These are phyloP conservation scores for Cyclina sinensis DNA, from an alignment of 1,140 invertebrate species.

Conservation along the genomic window DNA sequence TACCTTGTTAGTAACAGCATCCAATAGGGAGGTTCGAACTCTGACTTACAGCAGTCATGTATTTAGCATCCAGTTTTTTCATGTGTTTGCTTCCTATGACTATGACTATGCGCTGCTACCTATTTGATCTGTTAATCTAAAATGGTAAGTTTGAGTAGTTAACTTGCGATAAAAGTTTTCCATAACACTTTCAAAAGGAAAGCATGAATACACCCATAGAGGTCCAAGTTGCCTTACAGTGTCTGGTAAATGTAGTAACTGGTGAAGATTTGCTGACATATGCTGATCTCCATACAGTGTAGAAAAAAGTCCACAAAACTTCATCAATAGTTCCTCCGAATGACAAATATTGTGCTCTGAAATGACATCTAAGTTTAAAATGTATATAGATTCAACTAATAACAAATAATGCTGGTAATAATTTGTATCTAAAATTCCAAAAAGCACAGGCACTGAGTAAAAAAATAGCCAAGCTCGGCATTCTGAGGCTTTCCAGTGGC, in stretches of 20 bases:
- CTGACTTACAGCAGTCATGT: no score
- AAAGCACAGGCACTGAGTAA: constrained; percentile 51
- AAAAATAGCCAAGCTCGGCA: constrained; percentile 51
- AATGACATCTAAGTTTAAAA: constrained; percentile 46
- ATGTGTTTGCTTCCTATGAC: no score
- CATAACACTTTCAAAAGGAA: constrained; percentile 61
- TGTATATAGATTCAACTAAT: constrained; percentile 52
- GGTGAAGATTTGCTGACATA: constrained; percentile 62
- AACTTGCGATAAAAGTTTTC: no score
- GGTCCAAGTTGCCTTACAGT: constrained; percentile 53
- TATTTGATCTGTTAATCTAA: no score
- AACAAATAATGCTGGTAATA: constrained; percentile 49
- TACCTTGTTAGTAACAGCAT: no score
- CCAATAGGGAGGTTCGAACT: no score
- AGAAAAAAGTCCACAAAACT: constrained; percentile 31
- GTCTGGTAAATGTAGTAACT: constrained; percentile 44
- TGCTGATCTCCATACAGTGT: constrained; percentile 54
- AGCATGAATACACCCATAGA: constrained; percentile 60
- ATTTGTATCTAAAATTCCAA: constrained; percentile 26
- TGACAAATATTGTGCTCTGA: constrained; percentile 8
- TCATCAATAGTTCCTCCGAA: constrained; percentile 47
- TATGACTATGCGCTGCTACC: no score
- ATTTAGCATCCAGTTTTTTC: no score
- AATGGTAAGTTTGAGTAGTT: no score
- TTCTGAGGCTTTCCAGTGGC: constrained; percentile 53